These are phyloP conservation scores for Oreotrochilus melanogaster DNA, from an alignment of 2,113 vertebrate genomes.

Conservation along the genomic window DNA sequence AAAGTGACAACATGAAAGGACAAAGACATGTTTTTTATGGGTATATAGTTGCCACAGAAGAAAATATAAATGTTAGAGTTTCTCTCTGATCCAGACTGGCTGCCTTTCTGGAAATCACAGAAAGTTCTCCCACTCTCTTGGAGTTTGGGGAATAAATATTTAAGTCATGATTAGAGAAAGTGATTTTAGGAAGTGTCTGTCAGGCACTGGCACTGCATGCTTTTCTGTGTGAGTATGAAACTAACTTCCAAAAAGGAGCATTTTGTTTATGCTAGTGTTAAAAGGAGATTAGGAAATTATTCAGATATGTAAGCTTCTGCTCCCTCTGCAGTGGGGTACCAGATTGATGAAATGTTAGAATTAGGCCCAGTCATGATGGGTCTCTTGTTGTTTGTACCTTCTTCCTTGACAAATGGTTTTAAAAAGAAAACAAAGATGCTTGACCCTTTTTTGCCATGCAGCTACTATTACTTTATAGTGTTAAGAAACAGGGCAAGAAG, in stretches of 20 bases:
- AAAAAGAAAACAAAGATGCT: not conserved
- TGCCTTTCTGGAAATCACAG: not conserved
- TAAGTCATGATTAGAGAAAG: not conserved
- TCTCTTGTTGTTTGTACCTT: not conserved
- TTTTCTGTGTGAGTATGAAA: not conserved
- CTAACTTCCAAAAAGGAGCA: not conserved
- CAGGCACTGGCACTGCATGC: not conserved
- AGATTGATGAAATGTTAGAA: not conserved
- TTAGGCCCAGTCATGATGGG: not conserved
- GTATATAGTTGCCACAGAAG: not conserved
- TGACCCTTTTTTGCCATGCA: not conserved
- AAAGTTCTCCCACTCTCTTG: not conserved
- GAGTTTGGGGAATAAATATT: not conserved
- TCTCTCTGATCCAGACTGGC: not conserved
- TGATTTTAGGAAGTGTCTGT: not conserved
- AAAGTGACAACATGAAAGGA: too few species aligned
- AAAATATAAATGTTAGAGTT: not conserved
- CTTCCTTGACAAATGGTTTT: not conserved
- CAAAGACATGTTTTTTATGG: not conserved
- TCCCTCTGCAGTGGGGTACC: not conserved
- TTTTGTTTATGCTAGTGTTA: not conserved
- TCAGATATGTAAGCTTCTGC: not conserved
- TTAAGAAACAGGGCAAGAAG: not conserved
- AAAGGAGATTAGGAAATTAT: not conserved
- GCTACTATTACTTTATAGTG: not conserved